A percentile compares a stretch with the other conserved stretches of the same genome.
Evolutionary conservation across 2,113 vertebrate species (phyloP).

Genomic region (Falco punctatus): DNA sequence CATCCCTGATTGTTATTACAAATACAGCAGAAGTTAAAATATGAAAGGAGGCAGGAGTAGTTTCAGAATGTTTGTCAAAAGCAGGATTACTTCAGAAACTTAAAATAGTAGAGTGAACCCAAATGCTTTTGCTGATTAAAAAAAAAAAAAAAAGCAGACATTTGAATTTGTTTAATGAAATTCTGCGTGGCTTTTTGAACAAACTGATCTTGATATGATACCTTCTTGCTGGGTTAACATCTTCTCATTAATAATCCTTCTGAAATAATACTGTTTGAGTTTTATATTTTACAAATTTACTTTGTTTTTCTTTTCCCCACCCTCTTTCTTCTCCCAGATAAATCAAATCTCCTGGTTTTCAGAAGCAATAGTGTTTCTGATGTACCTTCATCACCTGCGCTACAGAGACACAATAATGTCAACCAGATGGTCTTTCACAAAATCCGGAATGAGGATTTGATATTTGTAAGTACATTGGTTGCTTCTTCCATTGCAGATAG

Average conservation of each 20-base stretch:
- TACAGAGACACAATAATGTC: slow-evolving; percentile 89
- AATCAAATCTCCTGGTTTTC: slow-evolving; percentile 94
- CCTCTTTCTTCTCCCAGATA: slow-evolving; percentile 78
- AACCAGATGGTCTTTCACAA: slow-evolving; percentile 99
- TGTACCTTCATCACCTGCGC: slow-evolving; percentile 79
- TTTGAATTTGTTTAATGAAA: slow-evolving; percentile 20
- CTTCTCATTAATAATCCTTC: background rate
- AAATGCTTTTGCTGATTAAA: background rate
- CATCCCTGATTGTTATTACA: background rate
- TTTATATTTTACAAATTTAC: background rate
- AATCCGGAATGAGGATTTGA: slow-evolving; percentile 92
- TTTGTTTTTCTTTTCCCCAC: background rate
- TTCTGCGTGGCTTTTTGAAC: background rate
- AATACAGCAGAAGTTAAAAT: background rate
- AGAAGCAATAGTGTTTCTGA: slow-evolving; percentile 86
- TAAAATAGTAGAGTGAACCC: background rate
- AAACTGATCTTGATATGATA: background rate
- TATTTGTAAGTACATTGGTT: slow-evolving; percentile 81
- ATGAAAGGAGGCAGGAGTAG: background rate
- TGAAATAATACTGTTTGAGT: background rate
- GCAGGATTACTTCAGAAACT: background rate
- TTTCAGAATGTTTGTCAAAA: slow-evolving; percentile 1
- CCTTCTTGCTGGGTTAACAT: background rate
- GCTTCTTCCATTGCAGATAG: background rate
- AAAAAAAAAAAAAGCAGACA: background rate